phyloP scores from a whole-genome alignment of 1,140 invertebrate genomes.

The Drosophila repletoides region DNA sequence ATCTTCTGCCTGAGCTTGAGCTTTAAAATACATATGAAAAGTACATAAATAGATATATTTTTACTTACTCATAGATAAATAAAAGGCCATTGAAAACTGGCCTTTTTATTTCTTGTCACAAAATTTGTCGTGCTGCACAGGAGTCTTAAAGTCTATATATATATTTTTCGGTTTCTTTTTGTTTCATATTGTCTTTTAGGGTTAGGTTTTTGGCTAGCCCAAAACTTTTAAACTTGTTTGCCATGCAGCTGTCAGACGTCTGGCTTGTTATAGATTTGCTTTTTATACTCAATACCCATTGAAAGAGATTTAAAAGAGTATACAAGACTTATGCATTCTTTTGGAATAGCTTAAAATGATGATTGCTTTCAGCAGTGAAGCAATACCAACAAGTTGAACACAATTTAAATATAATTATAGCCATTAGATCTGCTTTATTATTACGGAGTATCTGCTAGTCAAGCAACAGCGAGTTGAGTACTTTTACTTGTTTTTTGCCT shows the following conservation, averaged over 20 bases:
- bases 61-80: constrained; percentile 7
- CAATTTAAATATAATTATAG: too few relatives aligned
- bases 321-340: too few relatives aligned
- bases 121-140: constrained; percentile 20
- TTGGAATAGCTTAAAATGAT: too few relatives aligned
- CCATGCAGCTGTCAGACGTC: constrained; percentile 54
- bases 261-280: constrained; percentile 41
- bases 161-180: not conserved
- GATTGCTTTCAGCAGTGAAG: not conserved
- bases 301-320: too few relatives aligned
- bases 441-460: not conserved
- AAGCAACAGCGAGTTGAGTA: not conserved
- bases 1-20: too few relatives aligned
- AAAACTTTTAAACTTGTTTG: constrained; percentile 55
- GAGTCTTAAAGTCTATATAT: constrained; percentile 30
- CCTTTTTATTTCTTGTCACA: constrained; percentile 7
- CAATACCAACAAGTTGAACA: too few relatives aligned
- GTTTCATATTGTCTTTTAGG: constrained; percentile 47
- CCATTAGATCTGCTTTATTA: too few relatives aligned
- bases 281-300: not conserved
- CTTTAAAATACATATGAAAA: too few relatives aligned
- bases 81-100: constrained; percentile 35
- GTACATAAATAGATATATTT: too few relatives aligned
- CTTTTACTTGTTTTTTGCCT: constrained; percentile 10
- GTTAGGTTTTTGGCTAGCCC: constrained; percentile 43